A percentile compares a stretch with the other conserved stretches of the same genome.
phyloP scores from a whole-genome alignment of 1,140 invertebrate genomes.

The Tetragnatha versicolor region DNA sequence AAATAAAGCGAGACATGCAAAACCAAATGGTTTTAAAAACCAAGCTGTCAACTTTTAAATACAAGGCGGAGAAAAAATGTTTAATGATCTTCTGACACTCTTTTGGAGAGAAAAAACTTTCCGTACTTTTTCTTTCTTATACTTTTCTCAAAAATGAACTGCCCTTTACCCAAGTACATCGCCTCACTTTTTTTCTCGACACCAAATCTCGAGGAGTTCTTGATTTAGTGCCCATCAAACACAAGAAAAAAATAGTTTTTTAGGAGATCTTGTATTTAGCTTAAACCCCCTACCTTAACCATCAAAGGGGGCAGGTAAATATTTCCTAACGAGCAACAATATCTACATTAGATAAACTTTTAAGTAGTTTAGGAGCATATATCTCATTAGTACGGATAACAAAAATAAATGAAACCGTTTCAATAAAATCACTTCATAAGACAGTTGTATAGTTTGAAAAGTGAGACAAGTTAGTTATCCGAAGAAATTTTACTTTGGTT shows the following conservation, averaged over 20 bases:
- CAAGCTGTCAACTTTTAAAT: not conserved
- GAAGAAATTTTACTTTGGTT: too few relatives aligned
- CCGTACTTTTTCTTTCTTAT: too few relatives aligned
- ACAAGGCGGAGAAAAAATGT: not conserved
- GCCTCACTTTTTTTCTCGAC: not conserved
- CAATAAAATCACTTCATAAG: too few relatives aligned
- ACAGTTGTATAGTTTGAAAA: too few relatives aligned
- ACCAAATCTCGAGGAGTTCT: not conserved
- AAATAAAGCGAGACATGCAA: not conserved
- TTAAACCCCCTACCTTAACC: not conserved
- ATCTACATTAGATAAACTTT: too few relatives aligned
- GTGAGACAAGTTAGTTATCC: too few relatives aligned
- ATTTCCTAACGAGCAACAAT: too few relatives aligned
- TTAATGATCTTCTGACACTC: not conserved
- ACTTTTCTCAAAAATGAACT: not conserved
- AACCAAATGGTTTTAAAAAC: not conserved
- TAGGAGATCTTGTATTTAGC: not conserved
- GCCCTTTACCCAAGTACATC: not conserved
- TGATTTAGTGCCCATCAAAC: constrained; percentile 17
- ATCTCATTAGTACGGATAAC: too few relatives aligned
- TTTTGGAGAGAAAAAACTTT: not conserved
- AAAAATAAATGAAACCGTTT: too few relatives aligned
- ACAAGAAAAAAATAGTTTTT: constrained; percentile 20
- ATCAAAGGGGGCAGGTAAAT: too few relatives aligned
- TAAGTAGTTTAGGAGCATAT: too few relatives aligned